Evolutionary conservation across 2,113 vertebrate genomes (phyloP), one percentile per base, ranked within the genome.

Genomic region (Galemys pyrenaicus): DNA sequence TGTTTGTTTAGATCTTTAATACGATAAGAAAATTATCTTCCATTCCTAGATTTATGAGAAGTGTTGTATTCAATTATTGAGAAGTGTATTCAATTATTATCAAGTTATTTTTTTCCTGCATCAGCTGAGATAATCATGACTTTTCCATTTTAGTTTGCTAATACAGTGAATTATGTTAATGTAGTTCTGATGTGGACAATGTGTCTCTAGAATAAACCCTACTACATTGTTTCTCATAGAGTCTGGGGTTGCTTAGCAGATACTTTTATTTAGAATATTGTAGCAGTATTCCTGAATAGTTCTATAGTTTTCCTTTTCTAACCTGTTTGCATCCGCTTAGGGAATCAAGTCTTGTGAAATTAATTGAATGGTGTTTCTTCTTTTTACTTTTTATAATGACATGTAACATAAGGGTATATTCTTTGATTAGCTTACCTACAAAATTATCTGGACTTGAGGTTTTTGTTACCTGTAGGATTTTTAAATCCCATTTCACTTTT

Each of bases 401-500:
- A 51, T 37, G 46, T 44, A 56, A 84, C 89, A 58, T 89, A 86
- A 93, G 24, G 20, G 77, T n/a, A 39, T 39, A 20, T 44, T 90
- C 28, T 90, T 90, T 81, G 67, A 75, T 60, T 44, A 44, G 74
- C 6, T 89, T 67, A 73, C 32, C 22, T 68, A 51, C 60, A 41
- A 73, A 81, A 24, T 86, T 74, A 91, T 44, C 24, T 68, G 37
- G 4, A 24, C 35, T 68, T 75, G 39, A 67, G 3, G 9, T 12
- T 86, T 65, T 80, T 80, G 39, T 49, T 90, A n/a, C 7, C 39
- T 70, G 60, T 26, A 87, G 9, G 1, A 82, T 37, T 89, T 93
- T 62, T n/a, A n/a, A 77, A 54, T 95, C 24, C 37, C 9, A 58
- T 67, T 58, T 95, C 35, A 92, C 54, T 84, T 89, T 89, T 62